A percentile compares a stretch with the other conserved stretches of the same genome.
Conservation (phyloP, 64 coral and sea anemone species). For the Trachythela sp. region DNA sequence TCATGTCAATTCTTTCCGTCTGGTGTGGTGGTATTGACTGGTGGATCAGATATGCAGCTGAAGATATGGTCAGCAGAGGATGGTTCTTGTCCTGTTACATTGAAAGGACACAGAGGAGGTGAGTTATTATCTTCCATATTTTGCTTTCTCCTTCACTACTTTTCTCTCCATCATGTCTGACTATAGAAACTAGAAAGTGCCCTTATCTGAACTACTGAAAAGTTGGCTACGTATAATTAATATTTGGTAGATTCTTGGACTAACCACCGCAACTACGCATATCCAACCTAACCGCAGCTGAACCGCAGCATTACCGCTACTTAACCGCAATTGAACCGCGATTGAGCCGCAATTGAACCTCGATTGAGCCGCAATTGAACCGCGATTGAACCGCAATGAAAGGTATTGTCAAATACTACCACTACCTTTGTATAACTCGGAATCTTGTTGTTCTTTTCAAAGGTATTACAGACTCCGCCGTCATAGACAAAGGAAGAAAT, state of each 20-base stretch:
- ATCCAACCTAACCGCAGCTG: no score
- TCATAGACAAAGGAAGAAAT: constrained; percentile 88
- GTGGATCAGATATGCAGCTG: constrained; percentile 74
- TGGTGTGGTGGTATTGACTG: constrained; percentile 76
- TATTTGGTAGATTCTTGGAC: no score
- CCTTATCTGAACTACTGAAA: not conserved
- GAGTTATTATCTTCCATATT: not conserved
- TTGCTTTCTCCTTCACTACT: not conserved
- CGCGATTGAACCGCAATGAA: no score
- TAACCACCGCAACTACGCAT: no score
- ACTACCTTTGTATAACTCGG: no score
- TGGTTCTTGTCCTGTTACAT: constrained; percentile 78
- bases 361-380: no score
- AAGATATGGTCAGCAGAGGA: constrained; percentile 93
- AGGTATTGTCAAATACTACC: no score
- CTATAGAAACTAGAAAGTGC: no score
- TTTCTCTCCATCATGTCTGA: not conserved
- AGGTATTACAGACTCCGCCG: constrained; percentile 76
- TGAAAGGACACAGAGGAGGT: constrained; percentile 88
- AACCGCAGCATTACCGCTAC: no score
- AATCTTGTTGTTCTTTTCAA: not conserved
- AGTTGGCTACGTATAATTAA: no score
- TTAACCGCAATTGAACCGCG: no score
- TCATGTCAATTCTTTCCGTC: constrained; percentile 93
- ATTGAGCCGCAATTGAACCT: no score